Evolutionary conservation across 2,797 vertebrate genomes (phyloP).

Genomic region (Mormyrops attenuatus): DNA sequence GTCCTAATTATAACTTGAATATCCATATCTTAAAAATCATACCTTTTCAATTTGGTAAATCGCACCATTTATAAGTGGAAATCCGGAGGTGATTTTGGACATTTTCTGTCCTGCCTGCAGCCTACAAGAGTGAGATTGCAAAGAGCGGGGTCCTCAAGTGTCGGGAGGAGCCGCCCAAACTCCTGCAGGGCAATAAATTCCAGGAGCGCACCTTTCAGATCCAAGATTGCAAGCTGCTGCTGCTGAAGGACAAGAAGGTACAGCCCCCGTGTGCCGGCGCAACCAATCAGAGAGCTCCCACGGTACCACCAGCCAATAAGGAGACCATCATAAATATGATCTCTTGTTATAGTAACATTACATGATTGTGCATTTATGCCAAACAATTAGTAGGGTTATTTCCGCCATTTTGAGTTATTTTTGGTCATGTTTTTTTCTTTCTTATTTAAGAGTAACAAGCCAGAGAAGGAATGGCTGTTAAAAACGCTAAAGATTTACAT

Average conservation of each 20-base stretch:
- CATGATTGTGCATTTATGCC: background rate
- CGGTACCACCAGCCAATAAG: background rate
- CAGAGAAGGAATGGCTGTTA: slow-evolving; percentile 85
- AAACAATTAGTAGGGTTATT: background rate
- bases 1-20: background rate
- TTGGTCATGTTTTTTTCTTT: background rate
- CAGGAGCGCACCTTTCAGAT: slow-evolving; percentile 90
- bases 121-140: slow-evolving; percentile 72
- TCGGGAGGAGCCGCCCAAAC: slow-evolving; percentile 82
- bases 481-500: slow-evolving; percentile 87
- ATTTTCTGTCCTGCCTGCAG: slow-evolving; percentile 45
- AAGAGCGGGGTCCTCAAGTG: slow-evolving; percentile 82
- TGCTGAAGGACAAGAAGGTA: slow-evolving; percentile 94
- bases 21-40: background rate
- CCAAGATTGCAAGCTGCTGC: slow-evolving; percentile 71
- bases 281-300: background rate
- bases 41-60: background rate
- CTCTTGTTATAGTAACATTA: background rate
- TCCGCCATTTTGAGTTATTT: background rate
- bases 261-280: background rate
- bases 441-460: slow-evolving; percentile 71
- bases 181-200: slow-evolving; percentile 84
- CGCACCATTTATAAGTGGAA: background rate
- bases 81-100: background rate
- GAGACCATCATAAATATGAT: background rate